Percentiles rank a stretch among this genome's conserved stretches.
phyloP scores from a whole-genome alignment of 2,888 invertebrate genomes.

The Orthosia gracilis region DNA sequence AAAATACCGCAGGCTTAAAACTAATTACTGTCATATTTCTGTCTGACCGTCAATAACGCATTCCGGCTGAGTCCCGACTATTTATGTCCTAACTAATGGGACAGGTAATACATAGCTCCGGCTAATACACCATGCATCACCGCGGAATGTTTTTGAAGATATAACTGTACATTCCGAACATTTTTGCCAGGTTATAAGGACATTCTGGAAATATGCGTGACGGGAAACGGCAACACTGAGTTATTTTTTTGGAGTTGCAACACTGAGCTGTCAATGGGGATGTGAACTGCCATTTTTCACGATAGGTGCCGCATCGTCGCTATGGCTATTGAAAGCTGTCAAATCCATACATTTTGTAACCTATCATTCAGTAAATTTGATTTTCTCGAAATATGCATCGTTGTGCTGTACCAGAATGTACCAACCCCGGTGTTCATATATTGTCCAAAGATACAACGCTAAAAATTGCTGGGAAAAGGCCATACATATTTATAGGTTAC shows the following conservation, averaged over 20 bases:
- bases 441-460: too few species aligned
- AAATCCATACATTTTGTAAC: too few species aligned
- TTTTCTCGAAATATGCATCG: too few species aligned
- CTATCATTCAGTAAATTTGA: too few species aligned
- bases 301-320: too few species aligned
- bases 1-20: constrained; percentile 43
- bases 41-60: constrained; percentile 65
- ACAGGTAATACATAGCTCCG: constrained; percentile 60
- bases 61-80: constrained; percentile 55
- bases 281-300: too few species aligned
- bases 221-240: constrained; percentile 11
- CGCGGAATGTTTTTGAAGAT: constrained; percentile 69
- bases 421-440: too few species aligned
- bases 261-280: constrained; percentile 1
- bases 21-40: constrained; percentile 64
- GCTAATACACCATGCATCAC: constrained; percentile 52
- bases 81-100: constrained; percentile 63
- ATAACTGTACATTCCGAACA: constrained; percentile 46
- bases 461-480: too few species aligned
- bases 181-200: constrained; percentile 43
- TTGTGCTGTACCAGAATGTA: too few species aligned
- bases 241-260: constrained; percentile 17
- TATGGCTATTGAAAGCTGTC: too few species aligned
- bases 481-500: too few species aligned
- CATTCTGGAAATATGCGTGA: constrained; percentile 4